Conservation (phyloP, 2,888 invertebrate genomes). For the Trisateles emortualis region DNA sequence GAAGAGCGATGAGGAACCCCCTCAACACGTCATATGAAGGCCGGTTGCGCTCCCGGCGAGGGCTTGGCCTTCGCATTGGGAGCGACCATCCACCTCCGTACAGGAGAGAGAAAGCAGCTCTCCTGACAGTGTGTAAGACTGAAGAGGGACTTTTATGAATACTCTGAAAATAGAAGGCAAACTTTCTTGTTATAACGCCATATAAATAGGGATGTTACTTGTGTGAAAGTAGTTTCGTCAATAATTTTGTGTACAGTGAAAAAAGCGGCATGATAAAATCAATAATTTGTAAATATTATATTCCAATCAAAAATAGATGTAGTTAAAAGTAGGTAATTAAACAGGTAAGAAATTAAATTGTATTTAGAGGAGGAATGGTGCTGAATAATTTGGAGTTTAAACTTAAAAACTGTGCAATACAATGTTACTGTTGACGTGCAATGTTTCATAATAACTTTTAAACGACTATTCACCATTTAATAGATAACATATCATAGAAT, state of each 20-base stretch:
- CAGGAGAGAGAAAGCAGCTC: conserved; percentile 74
- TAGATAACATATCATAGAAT: conserved; percentile 79
- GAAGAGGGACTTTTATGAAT: conserved; percentile 24
- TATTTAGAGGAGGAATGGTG: conserved; percentile 38
- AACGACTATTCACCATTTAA: conserved; percentile 48
- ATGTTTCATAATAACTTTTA: conserved; percentile 44
- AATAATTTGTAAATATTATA: conserved; percentile 15
- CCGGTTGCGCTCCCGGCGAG: conserved; percentile 93
- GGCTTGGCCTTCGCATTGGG: conserved; percentile 83
- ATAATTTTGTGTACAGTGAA: conserved; percentile 16
- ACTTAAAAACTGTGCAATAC: conserved; percentile 40
- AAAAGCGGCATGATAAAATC: neutral
- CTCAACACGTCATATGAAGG: conserved; percentile 93
- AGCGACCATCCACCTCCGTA: conserved; percentile 80
- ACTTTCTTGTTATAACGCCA: conserved; percentile 21
- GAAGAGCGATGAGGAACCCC: conserved; percentile 87
- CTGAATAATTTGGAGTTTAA: conserved; percentile 34
- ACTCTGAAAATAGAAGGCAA: neutral
- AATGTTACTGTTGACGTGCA: conserved; percentile 48
- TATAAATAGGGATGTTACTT: conserved; percentile 24
- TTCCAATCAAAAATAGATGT: conserved; percentile 5
- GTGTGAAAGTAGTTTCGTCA: conserved; percentile 10
- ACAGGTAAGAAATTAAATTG: conserved; percentile 4
- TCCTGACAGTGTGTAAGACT: conserved; percentile 78
- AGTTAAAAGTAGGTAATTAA: conserved; percentile 3